Evolutionary conservation across 2,888 invertebrate species (phyloP).

Genomic region (Agriopis leucophaearia): DNA sequence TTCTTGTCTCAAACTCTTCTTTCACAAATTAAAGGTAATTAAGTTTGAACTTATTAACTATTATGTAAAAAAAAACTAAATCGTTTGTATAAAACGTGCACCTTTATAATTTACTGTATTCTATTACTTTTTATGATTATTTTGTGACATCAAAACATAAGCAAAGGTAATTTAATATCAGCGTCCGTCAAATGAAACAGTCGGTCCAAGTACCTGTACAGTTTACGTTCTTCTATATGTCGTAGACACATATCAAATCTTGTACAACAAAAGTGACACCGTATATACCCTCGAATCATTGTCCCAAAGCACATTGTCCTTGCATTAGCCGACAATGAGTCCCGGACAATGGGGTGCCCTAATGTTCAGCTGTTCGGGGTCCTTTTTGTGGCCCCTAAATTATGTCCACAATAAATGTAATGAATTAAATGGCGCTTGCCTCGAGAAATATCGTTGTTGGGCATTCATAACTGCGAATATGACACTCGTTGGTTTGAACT

Average conservation of each 20-base stretch:
- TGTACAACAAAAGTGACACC: slow-evolving; percentile 33
- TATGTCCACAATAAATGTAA: slow-evolving; percentile 38
- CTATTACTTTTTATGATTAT: too few species aligned
- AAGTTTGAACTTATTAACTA: not conserved
- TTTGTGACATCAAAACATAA: not conserved
- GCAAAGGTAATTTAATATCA: not conserved
- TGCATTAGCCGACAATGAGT: slow-evolving; percentile 37
- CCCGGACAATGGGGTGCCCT: slow-evolving; percentile 26
- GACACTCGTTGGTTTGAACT: not conserved
- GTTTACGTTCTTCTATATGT: not conserved
- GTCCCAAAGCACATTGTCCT: slow-evolving; percentile 34
- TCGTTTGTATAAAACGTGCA: too few species aligned
- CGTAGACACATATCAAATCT: slow-evolving; percentile 16
- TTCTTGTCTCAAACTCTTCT: not conserved
- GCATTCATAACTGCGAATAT: slow-evolving; percentile 5
- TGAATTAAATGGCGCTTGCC: slow-evolving; percentile 39
- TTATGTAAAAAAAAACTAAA: not conserved
- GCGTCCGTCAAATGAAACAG: slow-evolving; percentile 5
- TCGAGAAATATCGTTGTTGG: slow-evolving; percentile 4
- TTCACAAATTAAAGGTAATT: not conserved
- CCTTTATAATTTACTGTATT: too few species aligned
- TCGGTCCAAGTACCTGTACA: not conserved
- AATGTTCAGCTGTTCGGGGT: slow-evolving; percentile 32
- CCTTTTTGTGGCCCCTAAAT: slow-evolving; percentile 36
- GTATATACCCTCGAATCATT: slow-evolving; percentile 30